Percentiles rank a stretch among this genome's conserved stretches.
phyloP scores from a whole-genome alignment of 2,113 vertebrate species.

The Hirundichthys speculiger region DNA sequence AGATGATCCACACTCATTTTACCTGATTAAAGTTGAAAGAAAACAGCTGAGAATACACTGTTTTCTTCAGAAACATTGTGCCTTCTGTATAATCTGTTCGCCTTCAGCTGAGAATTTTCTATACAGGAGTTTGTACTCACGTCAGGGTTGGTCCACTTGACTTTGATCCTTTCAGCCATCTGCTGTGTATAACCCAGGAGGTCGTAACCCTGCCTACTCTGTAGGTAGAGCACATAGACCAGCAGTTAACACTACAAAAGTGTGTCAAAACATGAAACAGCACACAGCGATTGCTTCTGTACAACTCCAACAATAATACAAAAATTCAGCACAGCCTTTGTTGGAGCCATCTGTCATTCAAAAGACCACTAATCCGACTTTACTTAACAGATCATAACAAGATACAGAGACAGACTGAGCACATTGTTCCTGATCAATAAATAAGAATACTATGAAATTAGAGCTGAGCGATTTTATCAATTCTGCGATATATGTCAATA shows the following conservation, averaged over 20 bases:
- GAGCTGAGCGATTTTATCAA: too few relatives aligned
- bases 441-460: too few relatives aligned
- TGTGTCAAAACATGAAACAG: not conserved
- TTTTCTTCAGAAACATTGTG: too few relatives aligned
- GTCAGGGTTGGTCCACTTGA: conserved; percentile 88
- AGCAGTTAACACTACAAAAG: conserved; percentile 31
- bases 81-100: too few relatives aligned
- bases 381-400: not conserved
- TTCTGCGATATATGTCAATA: too few relatives aligned
- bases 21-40: too few relatives aligned
- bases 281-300: not conserved
- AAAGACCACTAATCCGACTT: not conserved
- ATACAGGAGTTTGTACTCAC: conserved; percentile 71
- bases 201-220: conserved; percentile 84
- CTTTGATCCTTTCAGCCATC: conserved; percentile 88
- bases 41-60: too few relatives aligned
- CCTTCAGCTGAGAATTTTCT: conserved; percentile 9
- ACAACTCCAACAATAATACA: not conserved
- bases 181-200: conserved; percentile 84
- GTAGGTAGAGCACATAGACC: conserved; percentile 56
- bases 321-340: not conserved
- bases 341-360: not conserved
- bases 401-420: not conserved
- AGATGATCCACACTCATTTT: too few relatives aligned
- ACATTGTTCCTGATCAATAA: not conserved